Evolutionary conservation across 1,140 invertebrate genomes (phyloP).

Genomic region (Telenomus remus): DNA sequence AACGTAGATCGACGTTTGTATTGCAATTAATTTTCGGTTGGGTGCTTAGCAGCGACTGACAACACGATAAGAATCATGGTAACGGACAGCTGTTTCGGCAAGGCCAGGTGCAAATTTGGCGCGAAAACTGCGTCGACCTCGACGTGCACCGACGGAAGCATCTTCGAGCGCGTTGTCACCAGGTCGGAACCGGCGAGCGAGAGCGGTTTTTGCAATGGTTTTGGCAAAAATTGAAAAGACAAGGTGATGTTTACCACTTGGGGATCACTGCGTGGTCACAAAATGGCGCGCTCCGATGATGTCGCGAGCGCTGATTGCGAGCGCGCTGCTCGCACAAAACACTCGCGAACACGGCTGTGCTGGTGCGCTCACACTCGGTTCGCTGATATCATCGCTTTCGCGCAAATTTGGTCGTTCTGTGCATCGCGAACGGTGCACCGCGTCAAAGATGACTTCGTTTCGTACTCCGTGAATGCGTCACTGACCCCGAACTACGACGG

Average conservation of each 20-base stretch:
- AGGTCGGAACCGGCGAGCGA: no score
- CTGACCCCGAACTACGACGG: neutral
- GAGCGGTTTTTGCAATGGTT: no score
- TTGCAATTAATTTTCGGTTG: neutral
- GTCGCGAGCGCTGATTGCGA: neutral
- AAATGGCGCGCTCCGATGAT: constrained; percentile 15
- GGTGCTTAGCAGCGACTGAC: constrained; percentile 7
- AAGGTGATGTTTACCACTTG: constrained; percentile 5
- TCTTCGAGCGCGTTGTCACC: neutral
- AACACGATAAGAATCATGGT: constrained; percentile 12
- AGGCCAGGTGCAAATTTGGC: constrained; percentile 21
- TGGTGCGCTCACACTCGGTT: neutral
- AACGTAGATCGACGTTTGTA: no score
- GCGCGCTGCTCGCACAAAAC: neutral
- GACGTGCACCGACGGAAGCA: neutral
- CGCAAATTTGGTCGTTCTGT: neutral
- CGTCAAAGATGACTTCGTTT: neutral
- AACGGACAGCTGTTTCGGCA: constrained; percentile 10
- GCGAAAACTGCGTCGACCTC: constrained; percentile 1
- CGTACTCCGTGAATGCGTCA: neutral
- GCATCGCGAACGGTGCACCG: neutral
- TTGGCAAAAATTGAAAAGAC: neutral
- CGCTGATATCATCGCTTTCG: neutral
- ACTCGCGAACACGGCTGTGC: neutral
- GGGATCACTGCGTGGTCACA: constrained; percentile 4